A percentile compares a stretch with the other conserved stretches of the same genome.
Conservation (phyloP, 1,140 invertebrate species). For the Frieseomelitta varia region DNA sequence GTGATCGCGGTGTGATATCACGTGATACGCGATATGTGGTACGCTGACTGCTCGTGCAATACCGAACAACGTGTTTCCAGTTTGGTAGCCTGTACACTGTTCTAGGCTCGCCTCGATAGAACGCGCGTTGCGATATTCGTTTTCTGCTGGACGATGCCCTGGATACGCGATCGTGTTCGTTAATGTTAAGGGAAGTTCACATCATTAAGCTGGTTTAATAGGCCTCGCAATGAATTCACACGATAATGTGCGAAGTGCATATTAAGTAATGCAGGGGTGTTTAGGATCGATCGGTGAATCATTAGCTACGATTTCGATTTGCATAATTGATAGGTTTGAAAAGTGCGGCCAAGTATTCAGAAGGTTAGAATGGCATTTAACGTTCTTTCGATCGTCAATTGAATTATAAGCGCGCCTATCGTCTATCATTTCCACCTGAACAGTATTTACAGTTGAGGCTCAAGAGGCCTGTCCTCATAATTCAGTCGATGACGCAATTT, state of each 20-base stretch:
- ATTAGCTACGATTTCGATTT: neutral
- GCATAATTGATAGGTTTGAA: neutral
- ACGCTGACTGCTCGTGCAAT: slow-evolving; percentile 49
- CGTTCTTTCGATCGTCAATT: neutral
- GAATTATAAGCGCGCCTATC: neutral
- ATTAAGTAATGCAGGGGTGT: neutral
- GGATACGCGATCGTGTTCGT: neutral
- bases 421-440: neutral
- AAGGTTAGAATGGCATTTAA: neutral
- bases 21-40: slow-evolving; percentile 38
- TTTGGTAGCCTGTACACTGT: slow-evolving; percentile 48
- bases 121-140: slow-evolving; percentile 48
- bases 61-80: slow-evolving; percentile 56
- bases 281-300: neutral
- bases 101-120: slow-evolving; percentile 23
- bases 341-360: neutral
- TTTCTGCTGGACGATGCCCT: slow-evolving; percentile 6
- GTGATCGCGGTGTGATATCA: slow-evolving; percentile 25
- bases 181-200: neutral
- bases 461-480: neutral
- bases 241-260: neutral
- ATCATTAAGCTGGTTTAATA: neutral
- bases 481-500: neutral
- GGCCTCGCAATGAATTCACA: too few relatives aligned
- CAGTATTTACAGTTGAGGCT: neutral